phyloP scores from a whole-genome alignment of 1,140 invertebrate genomes.

The Cardiocondyla obscurior region DNA sequence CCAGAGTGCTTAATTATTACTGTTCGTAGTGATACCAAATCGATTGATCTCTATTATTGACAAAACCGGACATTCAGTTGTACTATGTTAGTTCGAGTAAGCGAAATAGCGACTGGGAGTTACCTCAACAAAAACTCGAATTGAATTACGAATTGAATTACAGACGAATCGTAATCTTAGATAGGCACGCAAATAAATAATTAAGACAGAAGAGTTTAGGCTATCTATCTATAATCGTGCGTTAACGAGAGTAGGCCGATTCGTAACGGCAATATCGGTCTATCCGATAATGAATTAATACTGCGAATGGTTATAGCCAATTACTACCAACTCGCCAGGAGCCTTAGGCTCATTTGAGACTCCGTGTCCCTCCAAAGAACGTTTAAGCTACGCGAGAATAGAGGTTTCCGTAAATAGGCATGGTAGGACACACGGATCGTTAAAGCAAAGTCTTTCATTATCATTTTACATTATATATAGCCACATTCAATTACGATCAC shows the following conservation, averaged over 20 bases:
- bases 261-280: conserved; percentile 15
- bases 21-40: conserved; percentile 22
- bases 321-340: conserved; percentile 77
- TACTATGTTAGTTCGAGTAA: conserved; percentile 30
- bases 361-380: conserved; percentile 78
- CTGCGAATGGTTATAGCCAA: conserved; percentile 70
- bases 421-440: conserved; percentile 57
- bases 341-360: conserved; percentile 74
- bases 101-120: not conserved
- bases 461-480: conserved; percentile 50
- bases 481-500: conserved; percentile 41
- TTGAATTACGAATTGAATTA: not conserved
- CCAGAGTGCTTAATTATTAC: conserved; percentile 11
- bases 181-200: conserved; percentile 58
- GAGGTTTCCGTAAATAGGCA: conserved; percentile 58
- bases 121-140: conserved; percentile 5
- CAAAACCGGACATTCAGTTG: not conserved
- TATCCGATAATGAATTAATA: conserved; percentile 52
- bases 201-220: conserved; percentile 48
- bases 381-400: conserved; percentile 43
- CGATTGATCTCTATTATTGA: conserved; percentile 34
- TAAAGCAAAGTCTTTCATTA: conserved; percentile 65
- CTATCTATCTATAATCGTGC: conserved; percentile 43
- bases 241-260: conserved; percentile 52
- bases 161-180: conserved; percentile 50